phyloP scores from a whole-genome alignment of 2,113 vertebrate genomes.

The Cryptotis parvus region DNA sequence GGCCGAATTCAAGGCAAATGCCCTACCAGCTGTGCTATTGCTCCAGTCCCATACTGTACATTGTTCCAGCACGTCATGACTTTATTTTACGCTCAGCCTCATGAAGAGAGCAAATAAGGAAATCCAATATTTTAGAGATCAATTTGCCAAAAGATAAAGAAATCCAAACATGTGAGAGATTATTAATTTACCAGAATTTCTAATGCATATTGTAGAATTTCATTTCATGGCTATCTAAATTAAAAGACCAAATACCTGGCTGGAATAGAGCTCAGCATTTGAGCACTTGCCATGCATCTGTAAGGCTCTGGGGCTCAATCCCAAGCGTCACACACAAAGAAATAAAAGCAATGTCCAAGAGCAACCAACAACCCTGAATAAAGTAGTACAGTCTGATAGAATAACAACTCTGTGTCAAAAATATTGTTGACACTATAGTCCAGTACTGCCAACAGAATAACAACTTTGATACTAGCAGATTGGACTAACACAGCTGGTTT shows the following conservation, averaged over 20 bases:
- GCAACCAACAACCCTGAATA: not conserved
- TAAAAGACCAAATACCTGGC: conserved; percentile 43
- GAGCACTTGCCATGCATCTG: too few species aligned
- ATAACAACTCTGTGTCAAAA: not conserved
- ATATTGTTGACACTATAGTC: too few species aligned
- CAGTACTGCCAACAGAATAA: not conserved
- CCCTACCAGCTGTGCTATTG: too few species aligned
- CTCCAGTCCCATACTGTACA: too few species aligned
- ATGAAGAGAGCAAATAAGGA: not conserved
- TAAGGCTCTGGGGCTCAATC: too few species aligned
- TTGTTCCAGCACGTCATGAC: too few species aligned
- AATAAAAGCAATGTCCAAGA: too few species aligned
- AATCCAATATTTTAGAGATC: conserved; percentile 7
- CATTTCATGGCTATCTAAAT: conserved; percentile 9
- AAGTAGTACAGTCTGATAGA: not conserved
- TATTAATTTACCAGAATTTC: too few species aligned
- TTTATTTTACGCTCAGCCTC: conserved; percentile 13
- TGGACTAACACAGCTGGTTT: conserved; percentile 11
- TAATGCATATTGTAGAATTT: conserved; percentile 29
- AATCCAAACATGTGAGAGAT: too few species aligned
- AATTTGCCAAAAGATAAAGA: conserved; percentile 55
- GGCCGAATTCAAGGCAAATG: too few species aligned
- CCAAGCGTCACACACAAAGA: too few species aligned
- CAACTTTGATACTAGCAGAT: conserved; percentile 14
- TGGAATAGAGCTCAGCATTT: too few species aligned